Base-by-base conservation (phyloP, 2,113 vertebrate species). In the Erinaceus europaeus region DNA sequence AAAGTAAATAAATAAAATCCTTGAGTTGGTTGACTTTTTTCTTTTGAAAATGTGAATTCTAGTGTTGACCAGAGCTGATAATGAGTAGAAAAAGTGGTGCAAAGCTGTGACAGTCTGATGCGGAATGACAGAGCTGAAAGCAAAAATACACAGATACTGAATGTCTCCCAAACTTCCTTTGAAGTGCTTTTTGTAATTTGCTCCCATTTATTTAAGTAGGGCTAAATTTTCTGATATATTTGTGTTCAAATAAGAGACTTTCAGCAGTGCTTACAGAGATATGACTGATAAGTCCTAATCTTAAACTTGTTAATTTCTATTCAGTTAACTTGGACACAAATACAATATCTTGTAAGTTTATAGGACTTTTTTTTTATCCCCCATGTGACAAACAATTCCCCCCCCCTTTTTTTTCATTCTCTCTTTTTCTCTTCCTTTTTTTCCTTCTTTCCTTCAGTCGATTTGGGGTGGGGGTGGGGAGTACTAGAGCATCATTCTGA, bases 181-280 rank as follows among this genome's bases (percentile, higher is more conserved):
- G 29, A 27, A 79, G 11, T 27, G 72, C 67, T 84, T 17, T 46
- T 65, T 64, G 3, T 57, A 48, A 55, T 88, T 88, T 69, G 34
- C 46, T 7, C 86, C 67, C 46, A 25, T 78, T 81, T 72, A 50
- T 57, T 83, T 76, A 68, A 86, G 20, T 85, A 42, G 44, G 18
- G 40, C 42, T 62, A 34, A 44, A n/a, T 55, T 53, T 79, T 20
- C 7, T n/a, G n/a, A 69, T 73, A 32, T 86, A 17, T 38, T 77
- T 84, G 38, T 92, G 84, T 40, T 90, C 73, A 59, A 75, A 59
- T 80, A 62, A 87, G 90, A 90, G 76, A 10, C 53, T 93, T 82
- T 94, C 48, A 67, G 4, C 61, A 69, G 86, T 48, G 29, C 50
- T 46, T 46, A 6, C 9, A 77, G 42, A 81, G 27, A 36, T 80